Evolutionary conservation across 2,888 invertebrate species (phyloP).

Genomic region (Lamellibrachia columna): DNA sequence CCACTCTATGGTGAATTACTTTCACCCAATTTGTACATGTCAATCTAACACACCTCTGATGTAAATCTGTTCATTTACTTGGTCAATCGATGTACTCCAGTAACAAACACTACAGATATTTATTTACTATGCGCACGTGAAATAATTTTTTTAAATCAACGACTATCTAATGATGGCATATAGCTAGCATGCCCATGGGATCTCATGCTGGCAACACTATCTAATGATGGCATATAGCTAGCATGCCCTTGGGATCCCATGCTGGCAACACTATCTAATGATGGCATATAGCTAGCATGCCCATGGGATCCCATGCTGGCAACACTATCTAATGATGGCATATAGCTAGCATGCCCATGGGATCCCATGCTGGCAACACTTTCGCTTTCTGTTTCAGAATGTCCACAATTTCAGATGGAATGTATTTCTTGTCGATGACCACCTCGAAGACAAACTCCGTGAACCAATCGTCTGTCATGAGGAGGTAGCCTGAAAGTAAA

Average conservation of each 20-base stretch:
- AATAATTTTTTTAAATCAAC: neutral
- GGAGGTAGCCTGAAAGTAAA: constrained; percentile 72
- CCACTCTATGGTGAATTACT: too few relatives aligned
- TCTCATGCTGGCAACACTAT: constrained; percentile 57
- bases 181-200: neutral
- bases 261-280: constrained; percentile 57
- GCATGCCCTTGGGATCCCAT: neutral
- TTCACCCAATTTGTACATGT: neutral
- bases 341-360: constrained; percentile 75
- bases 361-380: constrained; percentile 91
- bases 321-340: constrained; percentile 57
- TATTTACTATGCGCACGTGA: neutral
- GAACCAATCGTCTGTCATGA: constrained; percentile 88
- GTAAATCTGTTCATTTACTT: neutral
- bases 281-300: neutral
- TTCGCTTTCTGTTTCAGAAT: constrained; percentile 81
- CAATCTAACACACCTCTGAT: too few relatives aligned
- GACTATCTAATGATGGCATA: neutral
- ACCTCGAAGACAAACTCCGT: constrained; percentile 73
- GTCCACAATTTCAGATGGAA: constrained; percentile 78
- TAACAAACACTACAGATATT: neutral
- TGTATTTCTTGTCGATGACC: constrained; percentile 85
- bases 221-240: neutral
- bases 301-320: too few relatives aligned
- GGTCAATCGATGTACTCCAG: neutral